A percentile compares a stretch with the other conserved stretches of the same genome.
Evolutionary conservation across 2,113 vertebrate species (phyloP).

Genomic region (Oreochromis spilurus): DNA sequence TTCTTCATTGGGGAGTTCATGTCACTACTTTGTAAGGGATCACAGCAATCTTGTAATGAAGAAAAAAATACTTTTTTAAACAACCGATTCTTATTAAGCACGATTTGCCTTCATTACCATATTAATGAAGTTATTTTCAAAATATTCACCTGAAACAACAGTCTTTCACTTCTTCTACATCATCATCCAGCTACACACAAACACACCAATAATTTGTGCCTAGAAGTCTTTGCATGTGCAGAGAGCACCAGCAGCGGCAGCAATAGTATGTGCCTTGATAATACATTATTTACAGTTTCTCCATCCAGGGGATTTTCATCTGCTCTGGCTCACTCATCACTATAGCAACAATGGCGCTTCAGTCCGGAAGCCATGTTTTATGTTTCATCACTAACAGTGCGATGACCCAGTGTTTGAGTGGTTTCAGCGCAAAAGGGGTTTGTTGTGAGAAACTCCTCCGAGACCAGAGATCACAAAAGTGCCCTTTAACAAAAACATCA

Average conservation of each 20-base stretch:
- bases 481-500: conserved; percentile 45
- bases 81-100: not conserved
- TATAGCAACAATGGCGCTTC: conserved; percentile 22
- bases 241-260: not conserved
- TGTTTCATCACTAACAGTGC: conserved; percentile 4
- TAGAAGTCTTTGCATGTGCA: not conserved
- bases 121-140: not conserved
- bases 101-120: not conserved
- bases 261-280: not conserved
- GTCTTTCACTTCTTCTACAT: not conserved
- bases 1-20: rapidly evolving
- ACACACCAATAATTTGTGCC: not conserved
- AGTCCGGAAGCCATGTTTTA: conserved; percentile 2
- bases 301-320: not conserved
- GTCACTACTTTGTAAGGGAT: not conserved
- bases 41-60: not conserved
- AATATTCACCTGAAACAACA: not conserved
- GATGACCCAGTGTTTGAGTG: conserved; percentile 15
- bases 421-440: conserved; percentile 14
- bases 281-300: not conserved
- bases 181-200: not conserved
- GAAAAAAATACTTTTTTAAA: not conserved
- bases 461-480: conserved; percentile 31
- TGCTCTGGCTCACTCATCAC: not conserved
- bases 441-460: conserved; percentile 19